phyloP scores from a whole-genome alignment of 2,888 invertebrate genomes.

The Podotricha telesiphe region DNA sequence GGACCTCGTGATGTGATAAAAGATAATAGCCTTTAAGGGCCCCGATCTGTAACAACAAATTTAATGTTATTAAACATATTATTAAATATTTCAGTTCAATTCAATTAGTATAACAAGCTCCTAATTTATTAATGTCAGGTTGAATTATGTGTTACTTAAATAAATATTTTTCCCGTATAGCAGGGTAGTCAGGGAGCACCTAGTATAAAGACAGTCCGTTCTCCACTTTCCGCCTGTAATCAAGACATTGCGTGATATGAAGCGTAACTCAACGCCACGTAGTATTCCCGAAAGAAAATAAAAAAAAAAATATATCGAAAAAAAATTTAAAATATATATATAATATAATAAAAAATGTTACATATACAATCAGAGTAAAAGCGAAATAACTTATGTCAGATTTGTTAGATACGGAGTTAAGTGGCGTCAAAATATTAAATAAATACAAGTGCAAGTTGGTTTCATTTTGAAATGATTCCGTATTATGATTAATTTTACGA shows the following conservation, averaged over 20 bases:
- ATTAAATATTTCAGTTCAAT: too few species aligned
- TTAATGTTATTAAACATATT: slow-evolving; percentile 2
- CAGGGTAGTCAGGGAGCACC: too few species aligned
- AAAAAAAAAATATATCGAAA: too few species aligned
- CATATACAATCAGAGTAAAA: background rate
- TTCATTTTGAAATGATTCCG: background rate
- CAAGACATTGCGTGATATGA: too few species aligned
- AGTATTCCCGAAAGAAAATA: too few species aligned
- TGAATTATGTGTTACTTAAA: too few species aligned
- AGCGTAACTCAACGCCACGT: too few species aligned
- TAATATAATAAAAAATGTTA: background rate
- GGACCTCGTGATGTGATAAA: slow-evolving; percentile 92
- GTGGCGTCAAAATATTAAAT: background rate
- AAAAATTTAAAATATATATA: background rate
- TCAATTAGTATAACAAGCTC: too few species aligned
- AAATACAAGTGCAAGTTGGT: background rate
- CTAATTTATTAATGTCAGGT: too few species aligned
- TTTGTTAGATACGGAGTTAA: background rate
- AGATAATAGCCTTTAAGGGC: slow-evolving; percentile 93
- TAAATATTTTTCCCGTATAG: too few species aligned
- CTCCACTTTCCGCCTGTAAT: too few species aligned
- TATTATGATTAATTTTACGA: background rate
- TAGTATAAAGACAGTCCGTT: too few species aligned
- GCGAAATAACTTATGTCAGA: slow-evolving; percentile 8
- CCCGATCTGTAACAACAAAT: slow-evolving; percentile 91